These are phyloP conservation scores for Silvanus unidentatus DNA, from an alignment of 2,888 invertebrate species.

Conservation along the genomic window DNA sequence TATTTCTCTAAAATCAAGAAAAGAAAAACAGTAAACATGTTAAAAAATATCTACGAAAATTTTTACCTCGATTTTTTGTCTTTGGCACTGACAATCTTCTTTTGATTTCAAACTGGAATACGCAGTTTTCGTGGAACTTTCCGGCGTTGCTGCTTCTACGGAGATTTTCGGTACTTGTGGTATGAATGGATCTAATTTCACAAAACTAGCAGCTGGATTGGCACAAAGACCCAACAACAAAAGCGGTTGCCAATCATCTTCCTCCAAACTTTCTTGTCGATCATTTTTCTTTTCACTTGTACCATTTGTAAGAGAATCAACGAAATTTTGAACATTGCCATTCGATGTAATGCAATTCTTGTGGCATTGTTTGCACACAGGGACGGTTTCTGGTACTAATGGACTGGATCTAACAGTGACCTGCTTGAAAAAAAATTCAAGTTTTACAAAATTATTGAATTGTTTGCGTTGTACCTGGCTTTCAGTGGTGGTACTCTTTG, in stretches of 20 bases:
- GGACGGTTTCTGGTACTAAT: constrained; percentile 63
- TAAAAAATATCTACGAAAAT: background rate
- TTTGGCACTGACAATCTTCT: constrained; percentile 22
- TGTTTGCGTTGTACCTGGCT: constrained; percentile 51
- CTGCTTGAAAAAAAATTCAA: constrained; percentile 41
- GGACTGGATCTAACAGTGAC: constrained; percentile 74
- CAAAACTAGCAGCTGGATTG: constrained; percentile 55
- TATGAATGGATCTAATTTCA: constrained; percentile 53
- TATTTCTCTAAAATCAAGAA: constrained; percentile 20
- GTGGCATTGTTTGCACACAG: constrained; percentile 72
- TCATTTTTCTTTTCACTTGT: constrained; percentile 10
- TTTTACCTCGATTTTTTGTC: background rate
- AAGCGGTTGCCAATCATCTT: constrained; percentile 60
- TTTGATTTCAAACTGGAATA: constrained; percentile 12
- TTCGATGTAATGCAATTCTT: constrained; percentile 61
- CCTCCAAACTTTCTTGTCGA: constrained; percentile 31
- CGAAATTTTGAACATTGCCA: constrained; percentile 29
- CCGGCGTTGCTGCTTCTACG: constrained; percentile 32
- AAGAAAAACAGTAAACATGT: background rate
- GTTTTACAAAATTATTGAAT: background rate
- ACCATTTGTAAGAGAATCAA: constrained; percentile 21
- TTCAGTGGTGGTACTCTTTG: constrained; percentile 70
- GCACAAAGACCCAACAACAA: constrained; percentile 60
- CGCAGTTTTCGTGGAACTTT: constrained; percentile 22
- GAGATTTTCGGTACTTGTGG: constrained; percentile 30